Evolutionary conservation across 2,888 invertebrate species (phyloP), one percentile per base, ranked within the genome.

Genomic region (Parnassius apollo): DNA sequence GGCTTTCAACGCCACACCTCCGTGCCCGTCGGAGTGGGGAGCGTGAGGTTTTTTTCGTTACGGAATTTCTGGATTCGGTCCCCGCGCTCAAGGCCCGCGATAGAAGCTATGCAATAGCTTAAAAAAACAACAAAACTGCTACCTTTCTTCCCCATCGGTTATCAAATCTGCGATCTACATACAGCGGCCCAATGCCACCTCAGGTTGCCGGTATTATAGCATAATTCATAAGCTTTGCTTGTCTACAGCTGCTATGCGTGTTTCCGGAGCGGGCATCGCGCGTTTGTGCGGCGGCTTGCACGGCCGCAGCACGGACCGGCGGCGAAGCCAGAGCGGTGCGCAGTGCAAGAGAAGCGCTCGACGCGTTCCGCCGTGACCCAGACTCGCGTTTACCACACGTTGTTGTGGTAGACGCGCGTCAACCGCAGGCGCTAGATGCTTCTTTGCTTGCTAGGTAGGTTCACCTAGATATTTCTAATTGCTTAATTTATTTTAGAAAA

Each of bases 201-300:
- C 35, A 35, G 1, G 7, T 35, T 7, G 35, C 35, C 35, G 35
- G 7, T 35, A 35, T 35, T 1, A 35, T 7, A 35, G 35, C 35
- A 35, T 35, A 35, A 35, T 35, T 4, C 7, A 35, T 35, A 35
- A 35, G 35, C 35, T 44, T 9, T 49, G 49, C 12, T 70, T 67
- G 65, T 76, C 75, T 74, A 7, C 91, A 96, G 96, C 85, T 96
- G 68, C 87, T 96, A 83, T 92, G 96, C 86, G 95, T 96, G 66
- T 96, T 96, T 80, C 91, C 93, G 77, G 91, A 91, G 81, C 93
- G 93, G 1, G 94, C 94, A 68, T 94, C 94, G 70, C 93, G 93
- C 63, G 95, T 95, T 62, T 94, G 94, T 74, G 94, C 95, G 46
- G 93, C 94, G 3, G 95, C 95, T 1, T 93, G 80, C 44, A 77